Base-by-base conservation (phyloP, 2,888 invertebrate species). In the Lacanobia wlatinum region DNA sequence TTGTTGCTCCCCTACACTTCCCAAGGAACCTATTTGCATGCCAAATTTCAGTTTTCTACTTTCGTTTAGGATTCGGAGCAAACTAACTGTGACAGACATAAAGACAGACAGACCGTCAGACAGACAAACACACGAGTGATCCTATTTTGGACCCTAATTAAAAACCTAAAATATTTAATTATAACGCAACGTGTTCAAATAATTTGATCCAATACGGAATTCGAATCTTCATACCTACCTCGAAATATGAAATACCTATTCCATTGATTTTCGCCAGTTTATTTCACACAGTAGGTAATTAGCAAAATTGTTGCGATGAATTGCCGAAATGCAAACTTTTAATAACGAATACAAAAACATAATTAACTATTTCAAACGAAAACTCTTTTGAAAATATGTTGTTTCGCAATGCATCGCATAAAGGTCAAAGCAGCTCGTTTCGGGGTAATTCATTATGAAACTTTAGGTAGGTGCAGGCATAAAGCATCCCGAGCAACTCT, bases 361-460 rank as follows among this genome's bases (percentile, higher is more conserved):
- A 46, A 43, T 12, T 14, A 23, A 8, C 1, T 40, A n/a, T 65
- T 53, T 53, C 4, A 1, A 9, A 1, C 18, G 4, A 56, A 50
- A 73, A 38, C n/a, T 16, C 1, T 2, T 28, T 21, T 23, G 55
- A 50, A 56, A 18, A 21, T 67, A 46, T 52, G 43, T 70, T 28
- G 1, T 61, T 71, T 34, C 8, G 8, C 8, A 16, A 23, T 23
- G 2, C 12, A 3, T 28, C 9, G 55, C 43, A 23, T 12, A 14
- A 34, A 21, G 12, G 1, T 14, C 23, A n/a, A n/a, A n/a, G n/a
- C n/a, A n/a, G n/a, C n/a, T 60, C 48, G 21, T 59, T 56, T 70
- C n/a, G 50, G 46, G 2, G 34, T 14, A 48, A 46, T 48, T 62
- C 10, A 43, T 10, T 61, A 48, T 48, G 18, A 34, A 34, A n/a